Conservation (phyloP, 2,113 vertebrate species). For the Salminus brasiliensis region DNA sequence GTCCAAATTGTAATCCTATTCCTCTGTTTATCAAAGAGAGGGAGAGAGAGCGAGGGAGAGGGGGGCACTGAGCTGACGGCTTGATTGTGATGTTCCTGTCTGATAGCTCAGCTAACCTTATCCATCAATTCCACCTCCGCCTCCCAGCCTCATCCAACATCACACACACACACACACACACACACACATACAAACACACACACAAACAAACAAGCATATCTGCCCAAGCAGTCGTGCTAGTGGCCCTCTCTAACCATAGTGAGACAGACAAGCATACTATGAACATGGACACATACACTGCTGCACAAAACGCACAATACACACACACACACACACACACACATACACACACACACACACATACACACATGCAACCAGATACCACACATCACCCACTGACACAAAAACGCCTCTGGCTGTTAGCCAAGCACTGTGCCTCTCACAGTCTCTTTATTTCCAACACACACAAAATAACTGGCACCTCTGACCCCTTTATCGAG, state of each 20-base stretch:
- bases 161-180: conserved; percentile 40
- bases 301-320: conserved; percentile 26
- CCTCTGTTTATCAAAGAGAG: conserved; percentile 82
- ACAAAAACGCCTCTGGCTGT: conserved; percentile 44
- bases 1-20: conserved; percentile 83
- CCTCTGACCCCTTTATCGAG: conserved; percentile 81
- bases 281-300: conserved; percentile 20
- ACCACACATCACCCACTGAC: conserved; percentile 46
- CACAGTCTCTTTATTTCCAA: conserved; percentile 36
- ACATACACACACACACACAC: conserved; percentile 30
- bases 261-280: conserved; percentile 25
- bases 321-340: conserved; percentile 26
- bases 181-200: conserved; percentile 59
- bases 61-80: conserved; percentile 80
- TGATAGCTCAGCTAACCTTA: conserved; percentile 83
- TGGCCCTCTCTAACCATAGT: conserved; percentile 36
- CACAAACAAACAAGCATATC: conserved; percentile 41
- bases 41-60: conserved; percentile 71
- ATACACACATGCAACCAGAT: conserved; percentile 52
- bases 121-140: conserved; percentile 82
- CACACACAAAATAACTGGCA: conserved; percentile 71
- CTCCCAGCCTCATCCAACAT: conserved; percentile 73
- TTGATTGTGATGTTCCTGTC: conserved; percentile 85
- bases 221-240: conserved; percentile 25
- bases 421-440: conserved; percentile 28